Conservation (phyloP, 37 sponge, comb jelly and placozoan species). For the Agelas oroides region DNA sequence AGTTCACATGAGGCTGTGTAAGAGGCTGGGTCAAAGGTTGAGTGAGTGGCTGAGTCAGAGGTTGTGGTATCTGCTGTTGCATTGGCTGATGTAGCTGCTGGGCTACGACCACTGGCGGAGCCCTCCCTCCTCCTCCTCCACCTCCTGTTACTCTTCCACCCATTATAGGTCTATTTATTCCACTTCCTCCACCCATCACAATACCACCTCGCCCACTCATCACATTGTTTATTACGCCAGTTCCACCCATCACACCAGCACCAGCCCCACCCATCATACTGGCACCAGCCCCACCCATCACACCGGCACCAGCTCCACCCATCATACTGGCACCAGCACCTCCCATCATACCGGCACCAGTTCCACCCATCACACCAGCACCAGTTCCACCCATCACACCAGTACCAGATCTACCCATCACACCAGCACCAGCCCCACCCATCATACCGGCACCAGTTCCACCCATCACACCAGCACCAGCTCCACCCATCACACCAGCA, state of each 20-base stretch:
- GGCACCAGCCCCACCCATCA: neutral
- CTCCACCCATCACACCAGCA: no score
- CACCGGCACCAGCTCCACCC: neutral
- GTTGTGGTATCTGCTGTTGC: neutral
- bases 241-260: neutral
- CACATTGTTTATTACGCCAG: neutral
- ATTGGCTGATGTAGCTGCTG: neutral
- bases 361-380: no score
- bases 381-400: slow-evolving; percentile 6
- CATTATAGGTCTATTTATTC: no score
- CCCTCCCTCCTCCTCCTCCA: neutral
- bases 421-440: neutral
- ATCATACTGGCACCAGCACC: neutral
- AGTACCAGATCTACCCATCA: no score
- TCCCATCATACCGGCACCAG: neutral
- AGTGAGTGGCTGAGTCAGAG: neutral
- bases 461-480: no score
- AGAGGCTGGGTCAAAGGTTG: slow-evolving; percentile 7
- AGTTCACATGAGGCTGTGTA: neutral
- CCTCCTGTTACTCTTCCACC: no score
- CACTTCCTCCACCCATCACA: no score
- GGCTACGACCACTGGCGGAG: neutral
- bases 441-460: no score
- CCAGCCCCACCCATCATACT: no score
- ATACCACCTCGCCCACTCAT: neutral